Base-by-base conservation (phyloP, 2,113 vertebrate species). In the Corythoichthys haematopterus region DNA sequence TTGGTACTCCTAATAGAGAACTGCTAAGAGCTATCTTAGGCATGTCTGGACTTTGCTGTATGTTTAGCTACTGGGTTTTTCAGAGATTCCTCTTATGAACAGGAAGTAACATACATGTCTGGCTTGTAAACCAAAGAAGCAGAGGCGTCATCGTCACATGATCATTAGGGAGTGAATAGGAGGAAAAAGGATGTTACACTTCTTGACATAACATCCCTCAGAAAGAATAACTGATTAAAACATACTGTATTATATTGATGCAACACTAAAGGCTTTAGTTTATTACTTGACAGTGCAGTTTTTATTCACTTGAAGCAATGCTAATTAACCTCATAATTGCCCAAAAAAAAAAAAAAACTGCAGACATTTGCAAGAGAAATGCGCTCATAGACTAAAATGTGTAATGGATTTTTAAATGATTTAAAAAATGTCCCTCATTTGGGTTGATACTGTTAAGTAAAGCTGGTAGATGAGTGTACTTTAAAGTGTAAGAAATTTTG, bases 21-120 rank as follows among this genome's bases (percentile, higher is more conserved):
- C 82, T 86, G 71, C 80, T 74, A 4, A 51, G 48, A 87, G 85
- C 87, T 89, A 87, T 90, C 83, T 89, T 88, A 62, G 88, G 88
- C 88, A 85, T 88, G 90, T 91, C 90, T 90, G 90, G 88, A 85
- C 87, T 76, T 62, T 11, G 76, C 80, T 74, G 86, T 87, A 90
- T 88, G 88, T 89, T 90, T 91, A 89, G 90, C 74, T 77, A 57
- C 76, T 62, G 69, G 66, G 43, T 68, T 86, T 78, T 85, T 14
- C 67, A 70, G 75, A 79, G 79, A 86, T 88, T 89, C 86, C 85
- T 84, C 84, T 88, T 85, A 70, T 75, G 80, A 84, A 69, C 57
- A 80, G 85, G 84, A 87, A 87, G 81, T 89, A 70, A 56, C 52
- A 65, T 76, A 75, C 70, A 66, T 66, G 79, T 85, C 87, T 88